A percentile compares a stretch with the other conserved stretches of the same genome.
These are phyloP conservation scores for Petroica traversi DNA, from an alignment of 2,113 vertebrate species.

Conservation along the genomic window DNA sequence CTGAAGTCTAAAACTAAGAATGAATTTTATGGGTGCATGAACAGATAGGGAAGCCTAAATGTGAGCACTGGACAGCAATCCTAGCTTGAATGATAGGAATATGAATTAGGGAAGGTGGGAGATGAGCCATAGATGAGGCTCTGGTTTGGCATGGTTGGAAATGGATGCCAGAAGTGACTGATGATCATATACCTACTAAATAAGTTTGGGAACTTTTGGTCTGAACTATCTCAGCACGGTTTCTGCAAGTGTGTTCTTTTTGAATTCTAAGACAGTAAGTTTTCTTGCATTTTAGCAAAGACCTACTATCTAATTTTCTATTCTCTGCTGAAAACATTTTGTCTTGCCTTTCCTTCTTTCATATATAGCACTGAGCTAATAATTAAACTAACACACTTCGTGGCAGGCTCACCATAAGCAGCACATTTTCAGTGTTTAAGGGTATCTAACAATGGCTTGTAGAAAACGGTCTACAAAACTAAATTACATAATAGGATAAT, in stretches of 20 bases:
- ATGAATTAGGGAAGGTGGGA: neutral
- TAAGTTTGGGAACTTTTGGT: neutral
- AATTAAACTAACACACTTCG: neutral
- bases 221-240: neutral
- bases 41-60: neutral
- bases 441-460: neutral
- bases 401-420: neutral
- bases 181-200: neutral
- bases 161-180: neutral
- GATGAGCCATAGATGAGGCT: neutral
- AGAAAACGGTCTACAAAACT: neutral
- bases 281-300: neutral
- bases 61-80: neutral
- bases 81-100: neutral
- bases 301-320: neutral
- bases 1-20: neutral
- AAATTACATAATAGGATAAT: neutral
- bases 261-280: neutral
- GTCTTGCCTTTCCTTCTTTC: neutral
- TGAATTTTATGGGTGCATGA: neutral
- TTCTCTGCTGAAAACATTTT: neutral
- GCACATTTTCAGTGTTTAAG: neutral
- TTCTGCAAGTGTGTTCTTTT: neutral
- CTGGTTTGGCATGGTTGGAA: neutral
- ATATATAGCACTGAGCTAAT: neutral